phyloP scores from a whole-genome alignment of 2,888 invertebrate species.

The Sphinx pinastri region DNA sequence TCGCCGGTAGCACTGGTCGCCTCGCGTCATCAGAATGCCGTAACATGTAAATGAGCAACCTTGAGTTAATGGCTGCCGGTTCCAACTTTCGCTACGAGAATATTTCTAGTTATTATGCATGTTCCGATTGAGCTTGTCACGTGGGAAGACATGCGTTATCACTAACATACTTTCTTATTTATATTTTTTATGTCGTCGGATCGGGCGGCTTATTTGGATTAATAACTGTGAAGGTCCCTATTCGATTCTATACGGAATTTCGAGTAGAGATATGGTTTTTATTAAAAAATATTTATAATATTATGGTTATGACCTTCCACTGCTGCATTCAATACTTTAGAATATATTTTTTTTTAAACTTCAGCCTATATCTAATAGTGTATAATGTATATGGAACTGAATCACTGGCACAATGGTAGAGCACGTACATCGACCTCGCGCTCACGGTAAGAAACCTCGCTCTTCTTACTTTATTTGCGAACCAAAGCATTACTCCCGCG shows the following conservation, averaged over 20 bases:
- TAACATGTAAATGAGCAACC: slow-evolving; percentile 24
- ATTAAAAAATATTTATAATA: too few relatives aligned
- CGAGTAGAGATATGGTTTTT: too few relatives aligned
- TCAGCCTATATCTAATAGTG: too few relatives aligned
- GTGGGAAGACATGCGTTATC: neutral
- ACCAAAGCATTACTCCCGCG: neutral
- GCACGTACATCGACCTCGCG: too few relatives aligned
- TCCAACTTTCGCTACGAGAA: slow-evolving; percentile 10
- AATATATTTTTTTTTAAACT: too few relatives aligned
- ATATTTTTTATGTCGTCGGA: neutral
- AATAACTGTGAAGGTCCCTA: neutral
- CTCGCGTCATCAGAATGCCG: slow-evolving; percentile 17
- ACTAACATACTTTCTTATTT: slow-evolving; percentile 13
- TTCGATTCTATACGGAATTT: neutral
- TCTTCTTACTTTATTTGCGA: neutral
- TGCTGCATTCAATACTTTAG: too few relatives aligned
- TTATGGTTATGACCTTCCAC: too few relatives aligned
- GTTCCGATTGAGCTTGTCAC: neutral
- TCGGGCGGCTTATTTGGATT: neutral
- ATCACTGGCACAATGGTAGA: neutral
- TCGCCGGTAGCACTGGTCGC: neutral
- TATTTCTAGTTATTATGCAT: slow-evolving; percentile 18
- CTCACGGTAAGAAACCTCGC: neutral
- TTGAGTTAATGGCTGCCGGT: slow-evolving; percentile 20
- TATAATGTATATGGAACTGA: neutral